Evolutionary conservation across 2,888 invertebrate genomes (phyloP).

Genomic region (Punctoribates punctum): DNA sequence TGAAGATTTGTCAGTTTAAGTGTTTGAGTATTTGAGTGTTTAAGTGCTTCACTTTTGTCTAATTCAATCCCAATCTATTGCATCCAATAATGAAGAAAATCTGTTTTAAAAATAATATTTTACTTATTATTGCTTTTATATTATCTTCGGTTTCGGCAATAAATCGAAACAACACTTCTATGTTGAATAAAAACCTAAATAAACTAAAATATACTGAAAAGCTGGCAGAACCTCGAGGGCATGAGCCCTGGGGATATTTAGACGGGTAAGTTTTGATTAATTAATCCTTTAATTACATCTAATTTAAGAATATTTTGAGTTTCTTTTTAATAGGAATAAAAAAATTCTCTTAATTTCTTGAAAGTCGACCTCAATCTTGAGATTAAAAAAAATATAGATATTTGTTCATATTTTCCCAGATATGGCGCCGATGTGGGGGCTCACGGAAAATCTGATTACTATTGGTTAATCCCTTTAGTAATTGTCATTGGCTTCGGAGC

Average conservation of each 20-base stretch:
- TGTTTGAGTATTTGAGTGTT: not conserved
- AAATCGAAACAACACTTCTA: not conserved
- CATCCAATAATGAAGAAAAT: not conserved
- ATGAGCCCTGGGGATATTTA: conserved; percentile 5
- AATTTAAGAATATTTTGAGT: too few relatives aligned
- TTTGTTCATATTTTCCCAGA: not conserved
- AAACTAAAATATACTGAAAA: not conserved
- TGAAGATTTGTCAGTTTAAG: not conserved
- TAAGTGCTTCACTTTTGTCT: too few relatives aligned
- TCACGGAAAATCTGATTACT: conserved; percentile 41
- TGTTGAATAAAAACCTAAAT: not conserved
- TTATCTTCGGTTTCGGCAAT: not conserved
- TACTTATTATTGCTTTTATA: not conserved
- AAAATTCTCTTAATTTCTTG: not conserved
- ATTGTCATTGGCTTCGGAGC: conserved; percentile 48
- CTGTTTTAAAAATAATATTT: not conserved
- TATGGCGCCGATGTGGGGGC: conserved; percentile 33
- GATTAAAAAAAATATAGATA: not conserved
- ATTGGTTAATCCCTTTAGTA: conserved; percentile 46
- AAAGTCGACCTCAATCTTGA: not conserved
- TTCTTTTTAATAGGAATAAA: not conserved
- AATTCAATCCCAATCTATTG: too few relatives aligned
- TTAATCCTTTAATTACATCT: not conserved
- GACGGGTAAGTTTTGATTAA: conserved; percentile 21
- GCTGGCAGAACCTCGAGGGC: not conserved